Base-by-base conservation (phyloP, 2,113 vertebrate genomes). In the Gopherus evgoodei region DNA sequence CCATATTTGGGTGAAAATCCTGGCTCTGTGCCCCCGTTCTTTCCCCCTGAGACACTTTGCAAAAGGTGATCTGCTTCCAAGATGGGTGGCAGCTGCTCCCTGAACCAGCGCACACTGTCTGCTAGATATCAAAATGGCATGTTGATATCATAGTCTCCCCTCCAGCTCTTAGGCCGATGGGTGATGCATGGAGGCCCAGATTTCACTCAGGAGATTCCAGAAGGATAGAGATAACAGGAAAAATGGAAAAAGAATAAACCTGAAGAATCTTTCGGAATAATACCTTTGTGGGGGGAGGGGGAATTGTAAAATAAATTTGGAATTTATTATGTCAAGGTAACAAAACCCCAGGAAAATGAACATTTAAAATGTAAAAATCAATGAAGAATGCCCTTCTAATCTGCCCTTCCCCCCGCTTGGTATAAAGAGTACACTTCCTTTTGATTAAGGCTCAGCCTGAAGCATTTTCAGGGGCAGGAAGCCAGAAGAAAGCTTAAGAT, bases 381-480 rank as follows among this genome's bases (percentile, higher is more conserved):
- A 93, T 96, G 59, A 93, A 94, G 94, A 97, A 79, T 25, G 53
- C 96, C 94, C 92, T 95, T 95, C 93, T 88, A 59, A 93, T 83
- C 17, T 76, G 76, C 96, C 97, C 97, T 95, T 96, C 96, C 95
- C 94, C 94, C 96, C 92, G 95, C 87, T 6, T 47, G 53, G 89
- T 86, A 79, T 65, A 86, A 86, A 97, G 92, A 96, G 75, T 84
- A 93, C 91, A 52, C 93, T 97, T 97, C 97, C 95, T 97, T 96
- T 95, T 97, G 94, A 98, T 98, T 95, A 96, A 97, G 97, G 96
- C 94, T 90, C 95, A 82, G 97, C 96, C 97, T 91, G 89, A 88
- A 93, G 95, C 93, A 42, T 91, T 96, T 96, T 97, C 19, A 2
- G 89, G 95, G 97, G 97, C 97, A 95, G 88, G 62, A 86, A 90